phyloP scores from a whole-genome alignment of 2,797 vertebrate genomes.

The Tragopan temminckii region DNA sequence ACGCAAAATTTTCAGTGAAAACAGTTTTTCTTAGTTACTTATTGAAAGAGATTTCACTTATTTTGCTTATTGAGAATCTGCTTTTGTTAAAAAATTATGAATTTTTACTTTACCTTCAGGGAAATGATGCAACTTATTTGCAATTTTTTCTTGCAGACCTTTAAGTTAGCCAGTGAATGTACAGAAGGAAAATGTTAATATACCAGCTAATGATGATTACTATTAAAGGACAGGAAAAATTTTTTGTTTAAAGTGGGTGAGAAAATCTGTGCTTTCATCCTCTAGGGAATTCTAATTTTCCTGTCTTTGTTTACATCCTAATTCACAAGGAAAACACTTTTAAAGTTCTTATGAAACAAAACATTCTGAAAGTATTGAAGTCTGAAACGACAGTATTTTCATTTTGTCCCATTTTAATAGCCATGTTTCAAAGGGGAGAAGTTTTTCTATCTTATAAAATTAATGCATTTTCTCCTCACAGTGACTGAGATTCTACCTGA shows the following conservation, averaged over 20 bases:
- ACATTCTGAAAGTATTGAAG: slow-evolving; percentile 5
- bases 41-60: not conserved
- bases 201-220: not conserved
- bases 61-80: not conserved
- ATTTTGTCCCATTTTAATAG: not conserved
- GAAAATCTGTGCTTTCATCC: slow-evolving; percentile 29
- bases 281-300: slow-evolving; percentile 54
- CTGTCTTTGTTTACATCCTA: slow-evolving; percentile 49
- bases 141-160: not conserved
- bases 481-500: not conserved
- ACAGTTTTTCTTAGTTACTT: not conserved
- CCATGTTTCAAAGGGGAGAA: not conserved
- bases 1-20: not conserved
- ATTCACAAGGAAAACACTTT: slow-evolving; percentile 35
- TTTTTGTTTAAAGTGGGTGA: slow-evolving; percentile 14
- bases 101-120: slow-evolving; percentile 14
- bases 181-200: slow-evolving; percentile 10
- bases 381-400: not conserved
- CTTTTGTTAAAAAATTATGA: not conserved
- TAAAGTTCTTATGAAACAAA: slow-evolving; percentile 14
- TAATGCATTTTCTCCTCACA: not conserved
- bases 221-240: slow-evolving; percentile 37
- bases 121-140: not conserved
- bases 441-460: not conserved
- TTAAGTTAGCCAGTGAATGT: not conserved